Evolutionary conservation across 2,797 vertebrate genomes (phyloP).

Genomic region (Sebastes variabilis): DNA sequence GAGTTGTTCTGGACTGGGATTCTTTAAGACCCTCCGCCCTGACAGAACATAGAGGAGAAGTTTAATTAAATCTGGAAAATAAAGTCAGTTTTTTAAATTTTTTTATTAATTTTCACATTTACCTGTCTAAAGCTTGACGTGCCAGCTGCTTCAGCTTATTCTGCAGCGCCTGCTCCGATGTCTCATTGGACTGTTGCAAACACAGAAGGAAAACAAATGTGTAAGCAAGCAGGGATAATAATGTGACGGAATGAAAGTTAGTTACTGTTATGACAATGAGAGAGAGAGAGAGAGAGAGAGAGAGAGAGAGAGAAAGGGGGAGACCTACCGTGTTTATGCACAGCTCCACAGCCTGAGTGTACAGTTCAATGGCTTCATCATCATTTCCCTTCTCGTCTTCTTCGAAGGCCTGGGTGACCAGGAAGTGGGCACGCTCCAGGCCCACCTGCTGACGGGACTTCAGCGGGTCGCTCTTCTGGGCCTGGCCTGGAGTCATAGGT

Average conservation of each 20-base stretch:
- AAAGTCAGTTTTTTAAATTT: not conserved
- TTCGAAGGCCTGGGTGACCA: slow-evolving; percentile 97
- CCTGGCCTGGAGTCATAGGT: slow-evolving; percentile 84
- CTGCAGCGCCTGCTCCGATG: slow-evolving; percentile 91
- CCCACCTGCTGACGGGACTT: slow-evolving; percentile 96
- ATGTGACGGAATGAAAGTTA: not conserved
- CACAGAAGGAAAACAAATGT: slow-evolving; percentile 14
- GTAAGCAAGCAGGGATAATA: not conserved
- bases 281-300: no score
- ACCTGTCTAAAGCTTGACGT: slow-evolving; percentile 95
- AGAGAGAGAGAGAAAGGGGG: not conserved
- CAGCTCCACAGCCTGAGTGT: slow-evolving; percentile 96
- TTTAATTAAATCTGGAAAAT: not conserved
- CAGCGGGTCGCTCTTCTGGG: slow-evolving; percentile 90
- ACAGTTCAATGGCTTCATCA: slow-evolving; percentile 95
- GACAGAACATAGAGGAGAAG: not conserved
- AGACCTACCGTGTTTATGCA: slow-evolving; percentile 92
- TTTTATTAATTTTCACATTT: slow-evolving; percentile 2
- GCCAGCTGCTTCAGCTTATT: slow-evolving; percentile 95
- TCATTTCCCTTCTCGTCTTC: slow-evolving; percentile 94
- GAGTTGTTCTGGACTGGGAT: slow-evolving; percentile 84
- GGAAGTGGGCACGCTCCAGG: slow-evolving; percentile 94
- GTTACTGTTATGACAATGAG: not conserved
- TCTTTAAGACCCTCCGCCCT: slow-evolving; percentile 96
- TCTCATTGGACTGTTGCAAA: slow-evolving; percentile 89